Evolutionary conservation across 2,888 invertebrate species (phyloP), one percentile per base, ranked within the genome.

Genomic region (Cephus runcator): DNA sequence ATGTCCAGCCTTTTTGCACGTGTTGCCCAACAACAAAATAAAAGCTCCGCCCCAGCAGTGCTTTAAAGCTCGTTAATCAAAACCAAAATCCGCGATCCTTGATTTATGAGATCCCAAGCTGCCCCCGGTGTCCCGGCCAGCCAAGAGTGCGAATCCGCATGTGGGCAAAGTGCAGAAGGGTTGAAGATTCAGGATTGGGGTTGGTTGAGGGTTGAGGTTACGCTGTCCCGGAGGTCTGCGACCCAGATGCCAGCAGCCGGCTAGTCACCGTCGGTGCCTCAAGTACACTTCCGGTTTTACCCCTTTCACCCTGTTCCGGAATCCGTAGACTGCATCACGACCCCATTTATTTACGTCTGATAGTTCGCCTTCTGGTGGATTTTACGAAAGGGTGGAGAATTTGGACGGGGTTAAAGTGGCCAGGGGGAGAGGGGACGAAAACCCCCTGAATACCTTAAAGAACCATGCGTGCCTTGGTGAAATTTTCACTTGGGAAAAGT

Each of bases 41-140:
- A 71, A 34, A 71, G 31, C 33, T 33, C 33, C 6, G 1, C 12
- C 12, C 6, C 71, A 31, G 71, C 34, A 71, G 33, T 12, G 9
- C 33, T 71, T 71, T 31, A 31, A 71, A 31, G 71, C 71, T 71
- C 71, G 30, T 71, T 71, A 71, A 71, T 71, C 71, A 71, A 56
- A 56, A 23, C 23, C 9, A 23, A 6, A 56, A 56, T 56, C 0
- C 11, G 2, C 33, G 71, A 71, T 71, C 31, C 12, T 23, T 71
- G 71, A 71, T 71, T 71, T 71, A 71, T 12, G 71, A 15, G 31
- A 23, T 71, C 71, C 12, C 34, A 34, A 34, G 31, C 33, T 34
- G 71, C 23, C 71, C 71, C 31, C 34, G 33, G 71, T 31, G 71
- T 34, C 71, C 31, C 34, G 71, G 31, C 23, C 56, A 23, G 34